These are phyloP conservation scores for Glossosoma conforme DNA, from an alignment of 1,140 invertebrate genomes.

Conservation along the genomic window DNA sequence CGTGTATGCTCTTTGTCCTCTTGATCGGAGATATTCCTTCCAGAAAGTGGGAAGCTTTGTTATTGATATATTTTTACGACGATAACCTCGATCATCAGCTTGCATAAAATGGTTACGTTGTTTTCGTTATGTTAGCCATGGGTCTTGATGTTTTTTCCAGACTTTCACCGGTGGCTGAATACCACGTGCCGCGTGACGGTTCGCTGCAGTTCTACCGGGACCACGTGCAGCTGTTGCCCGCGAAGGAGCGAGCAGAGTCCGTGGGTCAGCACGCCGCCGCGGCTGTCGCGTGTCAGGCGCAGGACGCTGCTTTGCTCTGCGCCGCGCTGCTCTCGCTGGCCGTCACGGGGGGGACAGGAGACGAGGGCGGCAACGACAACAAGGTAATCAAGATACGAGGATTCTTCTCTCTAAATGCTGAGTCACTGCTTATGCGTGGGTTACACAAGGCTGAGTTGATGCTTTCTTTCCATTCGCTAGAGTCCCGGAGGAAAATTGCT, in stretches of 20 bases:
- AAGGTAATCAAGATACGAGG: conserved; percentile 48
- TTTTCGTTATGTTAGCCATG: conserved; percentile 7
- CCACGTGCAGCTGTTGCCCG: conserved; percentile 70
- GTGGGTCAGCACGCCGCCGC: conserved; percentile 90
- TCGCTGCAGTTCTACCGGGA: conserved; percentile 72
- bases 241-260: conserved; percentile 72
- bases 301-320: conserved; percentile 71
- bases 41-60: too few relatives aligned
- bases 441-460: too few relatives aligned
- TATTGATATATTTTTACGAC: too few relatives aligned
- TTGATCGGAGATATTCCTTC: too few relatives aligned
- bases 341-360: conserved; percentile 54
- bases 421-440: too few relatives aligned
- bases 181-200: conserved; percentile 80
- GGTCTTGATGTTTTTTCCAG: too few relatives aligned
- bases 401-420: too few relatives aligned
- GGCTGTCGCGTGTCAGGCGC: conserved; percentile 72
- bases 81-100: too few relatives aligned
- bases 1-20: too few relatives aligned
- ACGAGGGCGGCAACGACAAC: conserved; percentile 60
- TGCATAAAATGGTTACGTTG: too few relatives aligned
- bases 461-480: too few relatives aligned
- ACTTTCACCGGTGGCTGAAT: conserved; percentile 61
- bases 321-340: conserved; percentile 78
- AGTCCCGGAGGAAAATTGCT: too few relatives aligned